These are phyloP conservation scores for Siniperca undulata DNA, from an alignment of 2,797 vertebrate species.

Conservation along the genomic window DNA sequence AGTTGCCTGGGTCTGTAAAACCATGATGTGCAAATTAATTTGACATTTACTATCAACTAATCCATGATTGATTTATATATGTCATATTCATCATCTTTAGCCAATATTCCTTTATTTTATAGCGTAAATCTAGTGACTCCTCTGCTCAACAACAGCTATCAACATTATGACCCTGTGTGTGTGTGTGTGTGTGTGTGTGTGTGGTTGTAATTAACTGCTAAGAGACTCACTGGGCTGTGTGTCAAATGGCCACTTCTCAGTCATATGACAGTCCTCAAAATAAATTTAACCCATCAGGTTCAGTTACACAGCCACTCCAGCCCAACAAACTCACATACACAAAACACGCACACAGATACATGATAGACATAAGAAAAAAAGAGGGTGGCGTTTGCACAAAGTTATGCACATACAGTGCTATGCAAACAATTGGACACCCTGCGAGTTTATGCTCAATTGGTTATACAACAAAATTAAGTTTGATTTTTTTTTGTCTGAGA, in stretches of 20 bases:
- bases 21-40: background rate
- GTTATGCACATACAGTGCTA: background rate
- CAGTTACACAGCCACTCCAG: constrained; percentile 47
- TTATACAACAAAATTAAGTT: background rate
- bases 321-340: constrained; percentile 19
- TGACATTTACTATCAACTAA: constrained; percentile 13
- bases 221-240: constrained; percentile 53
- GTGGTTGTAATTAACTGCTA: constrained; percentile 49
- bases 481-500: background rate
- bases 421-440: constrained; percentile 1
- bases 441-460: background rate
- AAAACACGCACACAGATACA: constrained; percentile 10
- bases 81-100: background rate
- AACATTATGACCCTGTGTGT: background rate
- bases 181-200: constrained; percentile 12
- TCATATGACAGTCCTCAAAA: constrained; percentile 81
- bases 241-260: constrained; percentile 72
- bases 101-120: constrained; percentile 3
- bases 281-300: constrained; percentile 78
- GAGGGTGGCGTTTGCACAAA: background rate
- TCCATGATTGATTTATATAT: constrained; percentile 8
- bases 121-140: background rate
- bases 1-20: background rate
- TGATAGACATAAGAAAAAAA: constrained; percentile 13
- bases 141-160: background rate